Conservation (phyloP, 2,797 vertebrate species). For the Scomberomorus guttatus region DNA sequence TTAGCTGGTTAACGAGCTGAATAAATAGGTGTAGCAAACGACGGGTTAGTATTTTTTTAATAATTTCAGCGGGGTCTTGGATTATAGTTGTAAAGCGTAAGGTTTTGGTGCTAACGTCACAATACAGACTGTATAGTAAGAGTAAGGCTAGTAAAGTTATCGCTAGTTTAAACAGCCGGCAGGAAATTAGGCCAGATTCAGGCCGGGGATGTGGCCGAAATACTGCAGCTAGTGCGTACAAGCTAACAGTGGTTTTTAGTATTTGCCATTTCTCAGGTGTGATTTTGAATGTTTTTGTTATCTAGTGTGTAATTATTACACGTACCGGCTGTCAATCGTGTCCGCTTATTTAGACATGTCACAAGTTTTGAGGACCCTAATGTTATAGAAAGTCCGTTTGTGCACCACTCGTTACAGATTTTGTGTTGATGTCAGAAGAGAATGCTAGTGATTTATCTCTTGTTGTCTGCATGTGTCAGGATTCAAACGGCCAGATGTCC, state of each 20-base stretch:
- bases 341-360: neutral
- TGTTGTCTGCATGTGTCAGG: neutral
- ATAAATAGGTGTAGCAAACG: slow-evolving; percentile 27
- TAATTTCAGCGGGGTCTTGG: accelerated
- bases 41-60: neutral
- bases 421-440: neutral
- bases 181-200: slow-evolving; percentile 71
- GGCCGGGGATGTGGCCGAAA: slow-evolving; percentile 65
- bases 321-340: accelerated
- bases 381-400: neutral
- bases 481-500: slow-evolving; percentile 1
- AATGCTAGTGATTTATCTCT: neutral
- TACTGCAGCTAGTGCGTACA: slow-evolving; percentile 21
- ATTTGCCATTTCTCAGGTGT: neutral
- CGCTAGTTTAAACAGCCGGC: slow-evolving; percentile 33
- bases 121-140: neutral
- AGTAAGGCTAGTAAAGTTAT: neutral
- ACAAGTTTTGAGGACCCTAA: neutral
- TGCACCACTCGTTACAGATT: neutral
- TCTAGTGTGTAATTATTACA: neutral
- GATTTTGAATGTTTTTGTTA: neutral
- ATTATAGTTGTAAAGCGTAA: accelerated
- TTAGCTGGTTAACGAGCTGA: slow-evolving; percentile 35
- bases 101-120: neutral
- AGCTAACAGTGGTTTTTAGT: slow-evolving; percentile 8